Percentiles rank a stretch among this genome's conserved stretches.
phyloP scores from a whole-genome alignment of 2,797 vertebrate species.

The Acomys russatus region DNA sequence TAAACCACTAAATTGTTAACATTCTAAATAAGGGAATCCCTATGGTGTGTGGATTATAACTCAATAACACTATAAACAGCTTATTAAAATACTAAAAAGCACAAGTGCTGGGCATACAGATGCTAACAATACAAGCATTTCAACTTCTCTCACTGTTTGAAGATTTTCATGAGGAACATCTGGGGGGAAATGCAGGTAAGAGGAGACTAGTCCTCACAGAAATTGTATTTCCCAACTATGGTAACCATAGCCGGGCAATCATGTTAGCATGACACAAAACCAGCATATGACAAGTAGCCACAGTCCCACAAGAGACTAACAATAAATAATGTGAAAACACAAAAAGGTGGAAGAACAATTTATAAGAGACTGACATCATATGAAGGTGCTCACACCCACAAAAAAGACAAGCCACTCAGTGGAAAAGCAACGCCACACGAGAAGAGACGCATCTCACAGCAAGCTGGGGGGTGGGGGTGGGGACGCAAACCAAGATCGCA shows the following conservation, averaged over 20 bases:
- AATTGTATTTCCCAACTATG: not conserved
- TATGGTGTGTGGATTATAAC: not conserved
- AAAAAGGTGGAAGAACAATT: not conserved
- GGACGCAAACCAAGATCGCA: not conserved
- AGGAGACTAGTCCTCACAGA: not conserved
- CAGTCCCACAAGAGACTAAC: not conserved
- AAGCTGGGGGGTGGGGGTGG: not conserved
- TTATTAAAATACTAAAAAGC: not conserved
- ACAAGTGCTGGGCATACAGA: not conserved
- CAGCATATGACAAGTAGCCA: not conserved
- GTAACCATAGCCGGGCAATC: not conserved
- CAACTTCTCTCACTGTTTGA: not conserved
- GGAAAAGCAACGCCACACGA: not conserved
- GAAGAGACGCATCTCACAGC: not conserved
- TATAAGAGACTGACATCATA: not conserved
- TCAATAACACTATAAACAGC: not conserved
- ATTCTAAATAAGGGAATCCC: not conserved
- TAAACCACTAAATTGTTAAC: not conserved
- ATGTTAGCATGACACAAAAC: not conserved
- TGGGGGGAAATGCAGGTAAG: not conserved
- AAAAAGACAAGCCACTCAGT: not conserved
- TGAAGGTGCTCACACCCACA: not conserved
- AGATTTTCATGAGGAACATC: not conserved
- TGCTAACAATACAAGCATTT: not conserved
- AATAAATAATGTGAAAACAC: not conserved